These are phyloP conservation scores for Clistopyga incitator DNA, from an alignment of 2,888 invertebrate species.

Conservation along the genomic window DNA sequence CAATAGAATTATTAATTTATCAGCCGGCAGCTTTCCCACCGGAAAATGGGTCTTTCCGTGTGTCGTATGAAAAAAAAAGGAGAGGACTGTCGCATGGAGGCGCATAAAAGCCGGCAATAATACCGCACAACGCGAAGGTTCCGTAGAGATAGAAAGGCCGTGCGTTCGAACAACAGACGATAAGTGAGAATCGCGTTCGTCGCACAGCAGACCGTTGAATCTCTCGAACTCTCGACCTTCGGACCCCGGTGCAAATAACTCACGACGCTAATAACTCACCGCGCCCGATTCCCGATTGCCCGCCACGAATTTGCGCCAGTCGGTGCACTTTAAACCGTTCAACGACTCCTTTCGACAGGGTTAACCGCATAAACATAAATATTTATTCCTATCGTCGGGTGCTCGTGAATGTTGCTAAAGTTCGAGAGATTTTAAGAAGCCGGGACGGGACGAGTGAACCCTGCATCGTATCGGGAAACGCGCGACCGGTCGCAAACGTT, in stretches of 20 bases:
- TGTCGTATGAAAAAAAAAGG: background rate
- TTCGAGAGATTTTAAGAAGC: background rate
- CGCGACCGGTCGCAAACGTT: conserved; percentile 15
- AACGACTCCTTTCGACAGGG: background rate
- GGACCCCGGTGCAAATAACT: conserved; percentile 51
- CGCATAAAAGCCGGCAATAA: background rate
- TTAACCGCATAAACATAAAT: background rate
- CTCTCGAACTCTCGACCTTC: conserved; percentile 61
- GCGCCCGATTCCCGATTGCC: background rate
- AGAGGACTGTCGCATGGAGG: background rate
- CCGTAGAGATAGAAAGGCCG: too few relatives aligned
- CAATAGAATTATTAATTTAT: too few relatives aligned
- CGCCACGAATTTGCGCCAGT: conserved; percentile 6
- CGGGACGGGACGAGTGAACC: background rate
- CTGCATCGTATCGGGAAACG: background rate
- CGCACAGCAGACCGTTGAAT: conserved; percentile 56
- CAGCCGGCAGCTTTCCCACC: background rate
- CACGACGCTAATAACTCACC: background rate
- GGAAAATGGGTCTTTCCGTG: background rate
- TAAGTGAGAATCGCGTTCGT: conserved; percentile 61
- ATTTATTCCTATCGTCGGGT: background rate
- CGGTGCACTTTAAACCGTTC: conserved; percentile 15
- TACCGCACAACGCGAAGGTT: background rate
- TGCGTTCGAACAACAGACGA: conserved; percentile 35
- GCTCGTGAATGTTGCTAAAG: background rate